Evolutionary conservation across 2,797 vertebrate genomes (phyloP).

Genomic region (Pristis pectinata): DNA sequence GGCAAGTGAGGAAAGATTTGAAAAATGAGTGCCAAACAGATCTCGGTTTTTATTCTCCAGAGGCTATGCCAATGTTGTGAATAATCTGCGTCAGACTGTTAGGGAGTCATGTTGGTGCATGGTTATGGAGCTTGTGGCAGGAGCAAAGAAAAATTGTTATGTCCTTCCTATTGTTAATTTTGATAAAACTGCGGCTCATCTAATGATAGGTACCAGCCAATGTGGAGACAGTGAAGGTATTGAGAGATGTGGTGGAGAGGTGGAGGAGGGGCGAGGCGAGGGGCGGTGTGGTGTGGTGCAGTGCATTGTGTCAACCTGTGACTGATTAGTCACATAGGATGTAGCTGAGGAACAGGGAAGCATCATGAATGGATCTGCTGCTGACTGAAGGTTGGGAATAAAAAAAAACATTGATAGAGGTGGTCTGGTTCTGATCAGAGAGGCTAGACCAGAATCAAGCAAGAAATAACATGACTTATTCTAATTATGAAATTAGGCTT

Average conservation of each 20-base stretch:
- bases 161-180: not conserved
- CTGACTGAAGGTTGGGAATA: not conserved
- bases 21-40: not conserved
- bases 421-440: not conserved
- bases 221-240: not conserved
- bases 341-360: not conserved
- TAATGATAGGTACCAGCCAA: not conserved
- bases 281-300: no score
- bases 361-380: not conserved
- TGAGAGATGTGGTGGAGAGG: not conserved
- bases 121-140: not conserved
- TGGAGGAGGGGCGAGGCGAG: not conserved
- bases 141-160: not conserved
- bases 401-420: not conserved
- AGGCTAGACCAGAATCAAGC: not conserved
- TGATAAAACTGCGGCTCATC: not conserved
- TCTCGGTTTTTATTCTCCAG: not conserved
- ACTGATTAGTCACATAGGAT: not conserved
- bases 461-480: not conserved
- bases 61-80: not conserved
- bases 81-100: not conserved
- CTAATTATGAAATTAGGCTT: not conserved
- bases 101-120: not conserved
- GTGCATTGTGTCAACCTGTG: no score
- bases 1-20: not conserved